These are phyloP conservation scores for Chloropsis hardwickii DNA, from an alignment of 2,113 vertebrate genomes.

Conservation along the genomic window DNA sequence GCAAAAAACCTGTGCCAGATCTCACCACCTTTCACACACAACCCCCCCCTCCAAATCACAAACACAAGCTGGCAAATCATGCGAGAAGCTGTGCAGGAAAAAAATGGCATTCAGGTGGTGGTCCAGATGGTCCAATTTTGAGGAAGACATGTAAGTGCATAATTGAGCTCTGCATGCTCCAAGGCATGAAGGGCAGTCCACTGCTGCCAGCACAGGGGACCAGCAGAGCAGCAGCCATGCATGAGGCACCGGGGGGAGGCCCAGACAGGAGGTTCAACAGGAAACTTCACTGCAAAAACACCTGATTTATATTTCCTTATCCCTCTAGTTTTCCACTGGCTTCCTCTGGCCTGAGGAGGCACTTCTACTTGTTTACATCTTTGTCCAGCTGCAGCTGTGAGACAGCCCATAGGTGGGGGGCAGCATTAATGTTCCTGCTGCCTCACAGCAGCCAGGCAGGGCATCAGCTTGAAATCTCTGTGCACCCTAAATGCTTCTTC, in stretches of 20 bases:
- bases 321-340: neutral
- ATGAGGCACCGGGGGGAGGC: neutral
- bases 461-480: neutral
- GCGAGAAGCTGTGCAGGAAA: slow-evolving; percentile 43
- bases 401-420: neutral
- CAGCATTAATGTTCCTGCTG: neutral
- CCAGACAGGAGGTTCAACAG: neutral
- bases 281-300: neutral
- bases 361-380: neutral
- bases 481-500: neutral
- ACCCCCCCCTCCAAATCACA: neutral
- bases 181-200: slow-evolving; percentile 58
- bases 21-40: slow-evolving; percentile 1
- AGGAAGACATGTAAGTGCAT: slow-evolving; percentile 37
- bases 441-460: neutral
- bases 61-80: slow-evolving; percentile 57
- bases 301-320: neutral
- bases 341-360: neutral
- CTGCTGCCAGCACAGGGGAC: neutral
- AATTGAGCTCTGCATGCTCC: slow-evolving; percentile 6
- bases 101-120: slow-evolving; percentile 68
- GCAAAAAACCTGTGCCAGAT: slow-evolving; percentile 41
- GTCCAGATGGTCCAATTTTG: slow-evolving; percentile 73
- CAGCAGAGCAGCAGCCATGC: neutral
- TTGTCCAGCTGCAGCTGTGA: neutral